Evolutionary conservation across 2,113 vertebrate genomes (phyloP).

Genomic region (Nematolebias whitei): DNA sequence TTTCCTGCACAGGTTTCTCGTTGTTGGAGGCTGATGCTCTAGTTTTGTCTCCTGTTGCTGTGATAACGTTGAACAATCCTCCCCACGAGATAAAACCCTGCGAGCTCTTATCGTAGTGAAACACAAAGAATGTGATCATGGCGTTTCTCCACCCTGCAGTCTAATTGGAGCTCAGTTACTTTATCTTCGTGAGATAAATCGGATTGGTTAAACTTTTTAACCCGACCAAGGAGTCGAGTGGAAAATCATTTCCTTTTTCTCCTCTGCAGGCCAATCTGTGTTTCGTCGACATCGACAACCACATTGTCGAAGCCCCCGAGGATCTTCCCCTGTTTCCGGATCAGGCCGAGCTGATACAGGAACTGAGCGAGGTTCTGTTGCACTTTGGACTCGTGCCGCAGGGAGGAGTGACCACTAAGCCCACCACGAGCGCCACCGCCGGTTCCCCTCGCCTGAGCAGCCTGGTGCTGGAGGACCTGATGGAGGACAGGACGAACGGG

Average conservation of each 20-base stretch:
- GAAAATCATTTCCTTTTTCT: constrained; percentile 13
- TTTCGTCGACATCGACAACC: constrained; percentile 96
- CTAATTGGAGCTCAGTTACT: constrained; percentile 37
- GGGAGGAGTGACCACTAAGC: constrained; percentile 78
- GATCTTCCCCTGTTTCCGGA: constrained; percentile 94
- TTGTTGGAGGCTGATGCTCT: constrained; percentile 4
- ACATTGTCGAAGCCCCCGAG: constrained; percentile 90
- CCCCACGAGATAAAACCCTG: constrained; percentile 26
- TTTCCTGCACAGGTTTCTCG: constrained; percentile 15
- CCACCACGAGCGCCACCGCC: constrained; percentile 69
- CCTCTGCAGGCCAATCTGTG: constrained; percentile 90
- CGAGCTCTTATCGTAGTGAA: constrained; percentile 15
- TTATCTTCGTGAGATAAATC: constrained; percentile 22
- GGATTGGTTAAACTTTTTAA: constrained; percentile 29
- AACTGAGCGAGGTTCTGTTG: constrained; percentile 89
- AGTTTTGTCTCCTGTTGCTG: constrained; percentile 4
- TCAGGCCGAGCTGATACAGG: constrained; percentile 90
- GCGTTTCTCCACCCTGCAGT: constrained; percentile 25
- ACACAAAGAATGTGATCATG: constrained; percentile 39
- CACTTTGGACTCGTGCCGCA: constrained; percentile 85
- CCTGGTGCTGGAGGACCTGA: constrained; percentile 88
- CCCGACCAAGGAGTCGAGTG: constrained; percentile 14
- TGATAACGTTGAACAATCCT: constrained; percentile 40
- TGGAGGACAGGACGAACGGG: constrained; percentile 91
- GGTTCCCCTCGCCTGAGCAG: constrained; percentile 81